Conservation (phyloP, 64 coral and sea anemone species). For the Cladopsammia gracilis region DNA sequence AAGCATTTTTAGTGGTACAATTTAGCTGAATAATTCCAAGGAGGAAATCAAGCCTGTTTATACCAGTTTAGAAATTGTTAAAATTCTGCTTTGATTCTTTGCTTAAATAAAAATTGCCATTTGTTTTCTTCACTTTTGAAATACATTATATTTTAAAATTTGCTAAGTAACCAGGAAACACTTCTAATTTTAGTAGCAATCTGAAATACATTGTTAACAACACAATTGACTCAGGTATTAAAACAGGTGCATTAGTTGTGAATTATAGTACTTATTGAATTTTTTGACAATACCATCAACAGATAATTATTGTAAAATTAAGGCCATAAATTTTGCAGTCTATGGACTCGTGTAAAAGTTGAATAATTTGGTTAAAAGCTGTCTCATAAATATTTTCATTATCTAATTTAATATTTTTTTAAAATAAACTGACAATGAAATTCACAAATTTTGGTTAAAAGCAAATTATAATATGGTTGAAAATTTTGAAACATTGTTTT, state of each 20-base stretch:
- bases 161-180: not conserved
- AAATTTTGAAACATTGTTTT: too few species aligned
- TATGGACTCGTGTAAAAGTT: not conserved
- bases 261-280: not conserved
- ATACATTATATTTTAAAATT: not conserved
- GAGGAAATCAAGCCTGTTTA: too few species aligned
- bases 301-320: not conserved
- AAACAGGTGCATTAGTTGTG: not conserved
- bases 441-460: not conserved
- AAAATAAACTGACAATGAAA: not conserved
- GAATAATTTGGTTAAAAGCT: conserved; percentile 9
- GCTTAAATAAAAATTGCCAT: not conserved
- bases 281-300: conserved; percentile 1
- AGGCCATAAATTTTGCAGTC: not conserved
- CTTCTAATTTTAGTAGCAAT: not conserved
- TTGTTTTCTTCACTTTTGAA: too few species aligned
- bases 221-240: not conserved
- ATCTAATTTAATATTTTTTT: not conserved
- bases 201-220: conserved; percentile 17
- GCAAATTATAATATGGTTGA: too few species aligned
- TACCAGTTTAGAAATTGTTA: too few species aligned
- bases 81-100: too few species aligned
- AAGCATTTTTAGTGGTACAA: too few species aligned
- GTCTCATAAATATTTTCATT: conserved; percentile 29
- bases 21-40: too few species aligned